Evolutionary conservation across 2,797 vertebrate species (phyloP).

Genomic region (Vipera latastei): DNA sequence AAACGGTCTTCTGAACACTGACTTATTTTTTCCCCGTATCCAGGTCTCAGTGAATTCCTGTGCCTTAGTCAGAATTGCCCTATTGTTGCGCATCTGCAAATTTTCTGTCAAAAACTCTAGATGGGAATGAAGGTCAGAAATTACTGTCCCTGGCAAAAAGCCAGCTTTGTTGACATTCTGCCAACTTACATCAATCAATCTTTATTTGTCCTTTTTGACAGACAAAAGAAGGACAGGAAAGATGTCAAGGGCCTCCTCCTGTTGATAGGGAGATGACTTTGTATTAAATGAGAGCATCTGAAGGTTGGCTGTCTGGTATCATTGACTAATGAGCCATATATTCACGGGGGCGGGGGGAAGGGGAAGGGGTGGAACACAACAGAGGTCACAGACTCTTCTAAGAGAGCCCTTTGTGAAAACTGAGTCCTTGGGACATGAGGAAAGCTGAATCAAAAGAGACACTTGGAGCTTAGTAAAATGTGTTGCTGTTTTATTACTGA

Average conservation of each 20-base stretch:
- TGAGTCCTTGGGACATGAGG: constrained; percentile 2
- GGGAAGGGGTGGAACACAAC: neutral
- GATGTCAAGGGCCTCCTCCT: constrained; percentile 12
- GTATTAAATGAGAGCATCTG: constrained; percentile 26
- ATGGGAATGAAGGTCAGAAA: neutral
- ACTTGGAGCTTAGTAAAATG: constrained; percentile 22
- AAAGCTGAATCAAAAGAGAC: constrained; percentile 2
- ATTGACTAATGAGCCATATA: constrained; percentile 37
- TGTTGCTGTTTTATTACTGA: fast-evolving
- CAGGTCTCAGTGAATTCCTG: neutral
- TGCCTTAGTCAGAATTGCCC: neutral
- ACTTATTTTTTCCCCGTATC: neutral
- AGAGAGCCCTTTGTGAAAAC: constrained; percentile 22
- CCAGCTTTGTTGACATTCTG: constrained; percentile 23
- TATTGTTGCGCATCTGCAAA: neutral
- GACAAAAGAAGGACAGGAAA: neutral
- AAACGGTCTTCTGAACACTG: neutral
- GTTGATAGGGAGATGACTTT: neutral
- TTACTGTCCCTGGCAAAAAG: constrained; percentile 4
- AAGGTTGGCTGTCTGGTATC: constrained; percentile 32
- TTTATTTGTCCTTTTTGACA: constrained; percentile 24
- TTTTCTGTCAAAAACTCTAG: constrained; percentile 25
- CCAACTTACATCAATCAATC: neutral
- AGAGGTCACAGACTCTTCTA: neutral
- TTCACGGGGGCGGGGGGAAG: neutral